Conservation (phyloP, 2,888 invertebrate species). For the Hydriomena furcata region DNA sequence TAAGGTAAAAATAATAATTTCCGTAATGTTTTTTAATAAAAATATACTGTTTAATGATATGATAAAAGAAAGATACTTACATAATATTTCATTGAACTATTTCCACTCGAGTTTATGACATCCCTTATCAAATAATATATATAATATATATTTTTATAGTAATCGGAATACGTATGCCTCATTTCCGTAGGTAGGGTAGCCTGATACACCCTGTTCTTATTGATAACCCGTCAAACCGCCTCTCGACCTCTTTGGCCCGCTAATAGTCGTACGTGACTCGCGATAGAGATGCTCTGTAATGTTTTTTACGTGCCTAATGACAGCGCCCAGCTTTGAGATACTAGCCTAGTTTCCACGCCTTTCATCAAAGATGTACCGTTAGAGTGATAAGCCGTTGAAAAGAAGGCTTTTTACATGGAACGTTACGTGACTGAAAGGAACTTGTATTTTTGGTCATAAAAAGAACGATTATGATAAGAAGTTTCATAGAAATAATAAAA, state of each 20-base stretch:
- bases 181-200: too few species aligned
- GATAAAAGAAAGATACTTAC: too few species aligned
- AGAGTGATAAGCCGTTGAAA: constrained; percentile 8
- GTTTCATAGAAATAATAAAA: too few species aligned
- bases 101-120: too few species aligned
- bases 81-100: too few species aligned
- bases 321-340: constrained; percentile 20
- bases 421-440: background rate
- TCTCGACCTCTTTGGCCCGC: constrained; percentile 35
- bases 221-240: constrained; percentile 49
- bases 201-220: constrained; percentile 27
- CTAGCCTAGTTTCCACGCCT: constrained; percentile 11
- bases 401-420: background rate
- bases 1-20: too few species aligned
- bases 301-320: constrained; percentile 32
- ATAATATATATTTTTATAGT: too few species aligned
- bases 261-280: constrained; percentile 53
- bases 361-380: constrained; percentile 13
- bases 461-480: too few species aligned
- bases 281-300: constrained; percentile 36
- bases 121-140: too few species aligned
- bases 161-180: too few species aligned
- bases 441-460: background rate
- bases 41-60: too few species aligned
- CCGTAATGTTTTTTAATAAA: too few species aligned